Conservation (phyloP, 1,140 invertebrate species). For the Anoplophora glabripennis region DNA sequence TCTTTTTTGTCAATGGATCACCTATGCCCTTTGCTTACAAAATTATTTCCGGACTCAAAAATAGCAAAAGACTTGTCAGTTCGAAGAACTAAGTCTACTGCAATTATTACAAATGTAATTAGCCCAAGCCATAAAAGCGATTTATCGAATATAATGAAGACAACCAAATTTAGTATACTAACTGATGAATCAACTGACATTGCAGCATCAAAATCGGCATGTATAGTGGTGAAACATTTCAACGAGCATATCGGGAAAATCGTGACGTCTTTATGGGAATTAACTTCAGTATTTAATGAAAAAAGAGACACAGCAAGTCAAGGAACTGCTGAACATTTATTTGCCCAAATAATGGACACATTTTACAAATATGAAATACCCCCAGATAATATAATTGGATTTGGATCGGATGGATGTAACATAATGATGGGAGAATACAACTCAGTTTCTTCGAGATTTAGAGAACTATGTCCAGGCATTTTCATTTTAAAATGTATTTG, state of each 20-base stretch:
- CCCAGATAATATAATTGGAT: conserved; percentile 45
- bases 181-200: conserved; percentile 25
- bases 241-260: conserved; percentile 31
- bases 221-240: conserved; percentile 36
- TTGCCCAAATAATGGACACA: conserved; percentile 27
- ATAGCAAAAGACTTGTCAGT: conserved; percentile 13
- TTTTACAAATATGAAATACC: conserved; percentile 38
- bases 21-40: conserved; percentile 1
- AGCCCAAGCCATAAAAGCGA: conserved; percentile 1
- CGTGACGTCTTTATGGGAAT: conserved; percentile 40
- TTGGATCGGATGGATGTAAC: conserved; percentile 44
- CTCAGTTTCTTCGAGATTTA: conserved; percentile 39
- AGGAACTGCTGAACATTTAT: conserved; percentile 41
- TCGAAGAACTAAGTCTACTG: conserved; percentile 10
- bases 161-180: conserved; percentile 17
- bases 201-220: conserved; percentile 4
- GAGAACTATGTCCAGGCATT: conserved; percentile 37
- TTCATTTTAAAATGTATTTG: conserved; percentile 47
- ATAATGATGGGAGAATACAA: conserved; percentile 45
- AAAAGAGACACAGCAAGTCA: conserved; percentile 24
- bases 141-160: conserved; percentile 3
- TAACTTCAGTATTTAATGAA: conserved; percentile 31
- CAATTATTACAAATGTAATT: conserved; percentile 20
- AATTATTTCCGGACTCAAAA: conserved; percentile 16
- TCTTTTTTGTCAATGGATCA: conserved; percentile 15